phyloP scores from a whole-genome alignment of 2,888 invertebrate species.

The Andrena trimmerana region DNA sequence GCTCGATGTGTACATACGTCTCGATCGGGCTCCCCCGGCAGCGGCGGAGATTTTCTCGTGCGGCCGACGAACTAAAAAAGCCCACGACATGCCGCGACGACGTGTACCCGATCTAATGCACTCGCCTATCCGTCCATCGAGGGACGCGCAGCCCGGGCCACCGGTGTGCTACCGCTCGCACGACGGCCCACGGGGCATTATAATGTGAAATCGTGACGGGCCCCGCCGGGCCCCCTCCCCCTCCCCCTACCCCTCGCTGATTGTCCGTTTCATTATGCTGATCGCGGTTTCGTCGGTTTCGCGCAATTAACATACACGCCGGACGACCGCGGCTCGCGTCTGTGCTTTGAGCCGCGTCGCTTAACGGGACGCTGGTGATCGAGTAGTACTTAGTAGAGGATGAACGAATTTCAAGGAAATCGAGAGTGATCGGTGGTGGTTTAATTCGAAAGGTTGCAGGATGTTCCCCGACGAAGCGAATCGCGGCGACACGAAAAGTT shows the following conservation, averaged over 20 bases:
- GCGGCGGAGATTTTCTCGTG: slow-evolving; percentile 78
- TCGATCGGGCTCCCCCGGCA: slow-evolving; percentile 76
- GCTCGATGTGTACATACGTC: slow-evolving; percentile 84
- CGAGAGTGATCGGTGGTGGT: too few species aligned
- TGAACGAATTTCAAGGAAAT: too few species aligned
- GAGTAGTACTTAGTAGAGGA: too few species aligned
- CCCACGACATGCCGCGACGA: slow-evolving; percentile 71
- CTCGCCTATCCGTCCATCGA: slow-evolving; percentile 70
- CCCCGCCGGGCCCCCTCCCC: slow-evolving; percentile 24
- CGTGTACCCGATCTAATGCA: slow-evolving; percentile 75
- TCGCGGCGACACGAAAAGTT: too few species aligned
- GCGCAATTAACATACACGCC: slow-evolving; percentile 69
- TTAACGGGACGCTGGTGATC: too few species aligned
- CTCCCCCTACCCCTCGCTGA: slow-evolving; percentile 55
- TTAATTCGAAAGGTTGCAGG: too few species aligned
- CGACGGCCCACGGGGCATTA: slow-evolving; percentile 60
- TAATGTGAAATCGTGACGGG: slow-evolving; percentile 74
- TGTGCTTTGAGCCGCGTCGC: too few species aligned
- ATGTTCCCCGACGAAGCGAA: too few species aligned
- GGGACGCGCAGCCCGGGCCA: slow-evolving; percentile 58
- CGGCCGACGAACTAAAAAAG: slow-evolving; percentile 66
- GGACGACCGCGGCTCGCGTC: slow-evolving; percentile 16
- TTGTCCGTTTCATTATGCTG: slow-evolving; percentile 74
- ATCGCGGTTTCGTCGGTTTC: slow-evolving; percentile 69
- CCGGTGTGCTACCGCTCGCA: slow-evolving; percentile 51